phyloP scores from a whole-genome alignment of 2,797 vertebrate species.

The Lagodon rhomboides region DNA sequence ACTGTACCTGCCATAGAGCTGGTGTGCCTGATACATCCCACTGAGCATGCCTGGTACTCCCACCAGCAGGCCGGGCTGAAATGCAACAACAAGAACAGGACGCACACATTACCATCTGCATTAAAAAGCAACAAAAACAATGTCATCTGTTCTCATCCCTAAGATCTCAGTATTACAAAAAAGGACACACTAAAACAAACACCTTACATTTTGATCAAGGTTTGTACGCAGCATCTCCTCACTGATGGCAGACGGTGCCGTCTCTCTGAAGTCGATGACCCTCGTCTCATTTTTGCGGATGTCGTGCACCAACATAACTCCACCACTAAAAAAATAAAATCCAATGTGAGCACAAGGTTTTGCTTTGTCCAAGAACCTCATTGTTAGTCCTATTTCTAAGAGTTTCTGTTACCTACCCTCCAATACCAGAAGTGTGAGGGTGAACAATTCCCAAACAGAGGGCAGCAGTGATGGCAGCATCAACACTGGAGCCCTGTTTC shows the following conservation, averaged over 20 bases:
- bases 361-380: not conserved
- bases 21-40: conserved; percentile 94
- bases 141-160: not conserved
- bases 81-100: conserved; percentile 31
- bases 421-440: conserved; percentile 95
- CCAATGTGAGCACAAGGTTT: conserved; percentile 14
- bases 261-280: conserved; percentile 97
- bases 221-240: conserved; percentile 87
- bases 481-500: conserved; percentile 94
- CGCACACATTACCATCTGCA: conserved; percentile 7
- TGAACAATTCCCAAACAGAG: conserved; percentile 94
- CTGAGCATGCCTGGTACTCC: conserved; percentile 96
- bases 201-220: conserved; percentile 87
- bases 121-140: not conserved
- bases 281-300: conserved; percentile 94
- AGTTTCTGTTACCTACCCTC: conserved; percentile 88
- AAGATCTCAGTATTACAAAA: not conserved
- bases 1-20: conserved; percentile 93
- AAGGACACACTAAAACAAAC: conserved; percentile 1
- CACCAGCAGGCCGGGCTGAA: conserved; percentile 93
- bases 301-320: conserved; percentile 97
- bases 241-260: conserved; percentile 89
- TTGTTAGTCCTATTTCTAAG: not conserved
- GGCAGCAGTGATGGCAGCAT: conserved; percentile 92
- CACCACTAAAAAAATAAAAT: conserved; percentile 87